Conservation (phyloP, 30 jellyfish, hydroid and myxozoan genomes). For the Haliclystus octoradiatus region DNA sequence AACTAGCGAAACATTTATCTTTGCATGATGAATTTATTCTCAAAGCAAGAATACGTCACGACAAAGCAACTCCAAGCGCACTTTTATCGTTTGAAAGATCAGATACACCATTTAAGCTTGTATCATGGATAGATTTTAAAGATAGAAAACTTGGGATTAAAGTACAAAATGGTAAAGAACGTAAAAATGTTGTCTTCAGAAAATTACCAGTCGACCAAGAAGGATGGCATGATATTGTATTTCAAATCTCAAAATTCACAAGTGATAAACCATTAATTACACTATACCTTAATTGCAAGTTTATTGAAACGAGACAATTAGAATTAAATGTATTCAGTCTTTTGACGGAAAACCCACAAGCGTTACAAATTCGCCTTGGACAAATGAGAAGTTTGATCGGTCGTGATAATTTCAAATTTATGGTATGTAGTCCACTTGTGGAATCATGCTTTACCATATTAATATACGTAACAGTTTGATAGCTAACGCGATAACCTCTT, state of each 20-base stretch:
- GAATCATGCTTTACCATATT: too few relatives aligned
- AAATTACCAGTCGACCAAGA: slow-evolving; percentile 71
- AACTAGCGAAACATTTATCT: slow-evolving; percentile 49
- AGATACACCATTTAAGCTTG: slow-evolving; percentile 49
- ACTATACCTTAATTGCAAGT: slow-evolving; percentile 75
- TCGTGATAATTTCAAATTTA: slow-evolving; percentile 57
- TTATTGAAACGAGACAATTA: slow-evolving; percentile 43
- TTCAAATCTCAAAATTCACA: slow-evolving; percentile 45
- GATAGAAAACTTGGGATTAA: slow-evolving; percentile 78
- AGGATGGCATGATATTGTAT: slow-evolving; percentile 79
- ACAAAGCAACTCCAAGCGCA: slow-evolving; percentile 72
- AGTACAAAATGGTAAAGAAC: slow-evolving; percentile 23
- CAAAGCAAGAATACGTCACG: slow-evolving; percentile 68
- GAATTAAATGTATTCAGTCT: slow-evolving; percentile 42
- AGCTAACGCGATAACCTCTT: too few relatives aligned
- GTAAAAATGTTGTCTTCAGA: slow-evolving; percentile 49
- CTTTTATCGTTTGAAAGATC: slow-evolving; percentile 57
- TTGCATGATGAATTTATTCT: slow-evolving; percentile 66
- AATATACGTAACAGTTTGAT: too few relatives aligned
- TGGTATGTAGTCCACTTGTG: slow-evolving; percentile 67
- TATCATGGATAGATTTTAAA: slow-evolving; percentile 64
- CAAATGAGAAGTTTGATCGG: slow-evolving; percentile 51
- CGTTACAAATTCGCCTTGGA: slow-evolving; percentile 63
- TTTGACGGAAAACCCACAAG: slow-evolving; percentile 40
- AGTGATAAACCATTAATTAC: slow-evolving; percentile 50